A percentile compares a stretch with the other conserved stretches of the same genome.
Conservation (phyloP, 2,797 vertebrate genomes). For the Iguana delicatissima region DNA sequence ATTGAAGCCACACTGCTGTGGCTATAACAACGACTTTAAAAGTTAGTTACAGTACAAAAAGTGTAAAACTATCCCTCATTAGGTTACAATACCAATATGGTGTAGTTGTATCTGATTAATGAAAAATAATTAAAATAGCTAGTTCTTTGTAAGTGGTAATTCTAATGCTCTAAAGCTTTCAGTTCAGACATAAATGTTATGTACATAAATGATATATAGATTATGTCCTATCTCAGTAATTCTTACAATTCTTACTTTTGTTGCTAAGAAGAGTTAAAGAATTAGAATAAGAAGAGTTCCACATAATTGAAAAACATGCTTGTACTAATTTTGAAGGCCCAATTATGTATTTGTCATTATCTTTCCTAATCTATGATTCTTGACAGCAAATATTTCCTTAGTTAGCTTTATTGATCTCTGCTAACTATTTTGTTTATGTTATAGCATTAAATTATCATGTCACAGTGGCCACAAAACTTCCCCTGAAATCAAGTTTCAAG, state of each 20-base stretch:
- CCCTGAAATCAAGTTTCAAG: neutral
- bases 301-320: neutral
- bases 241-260: no score
- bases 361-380: neutral
- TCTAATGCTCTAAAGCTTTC: no score
- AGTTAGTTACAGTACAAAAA: neutral
- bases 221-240: neutral
- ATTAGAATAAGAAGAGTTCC: neutral
- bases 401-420: neutral
- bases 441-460: neutral
- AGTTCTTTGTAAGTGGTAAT: neutral
- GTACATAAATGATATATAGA: neutral
- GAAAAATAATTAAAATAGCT: neutral
- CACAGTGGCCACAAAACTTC: slow-evolving; percentile 28
- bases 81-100: neutral
- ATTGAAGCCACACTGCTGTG: neutral
- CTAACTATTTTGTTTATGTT: neutral
- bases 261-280: neutral
- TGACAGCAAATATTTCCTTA: neutral
- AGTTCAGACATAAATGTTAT: no score
- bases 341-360: neutral
- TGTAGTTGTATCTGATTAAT: neutral
- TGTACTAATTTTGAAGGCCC: neutral
- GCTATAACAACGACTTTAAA: neutral
- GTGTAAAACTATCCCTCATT: neutral